Evolutionary conservation across 2,113 vertebrate genomes (phyloP).

Genomic region (Labeo rohita): DNA sequence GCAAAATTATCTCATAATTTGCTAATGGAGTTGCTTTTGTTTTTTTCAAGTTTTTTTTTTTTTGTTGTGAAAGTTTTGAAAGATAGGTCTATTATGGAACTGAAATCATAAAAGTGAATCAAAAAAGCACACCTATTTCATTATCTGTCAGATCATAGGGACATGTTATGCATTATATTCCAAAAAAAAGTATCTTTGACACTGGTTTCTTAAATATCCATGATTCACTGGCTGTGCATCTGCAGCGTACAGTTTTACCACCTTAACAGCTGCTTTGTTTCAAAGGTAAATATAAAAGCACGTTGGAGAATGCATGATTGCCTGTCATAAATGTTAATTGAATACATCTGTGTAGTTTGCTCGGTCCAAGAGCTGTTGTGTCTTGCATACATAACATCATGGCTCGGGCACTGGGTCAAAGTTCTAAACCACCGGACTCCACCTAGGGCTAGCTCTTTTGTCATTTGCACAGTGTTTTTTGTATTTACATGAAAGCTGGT

Average conservation of each 20-base stretch:
- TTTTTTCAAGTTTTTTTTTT: neutral
- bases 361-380: neutral
- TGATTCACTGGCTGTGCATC: neutral
- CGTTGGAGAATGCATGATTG: constrained; percentile 5
- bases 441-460: neutral
- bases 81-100: neutral
- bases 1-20: neutral
- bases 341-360: constrained; percentile 16
- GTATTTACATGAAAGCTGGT: neutral
- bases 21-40: neutral
- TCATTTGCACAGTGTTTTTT: constrained; percentile 7
- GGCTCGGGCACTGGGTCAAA: neutral
- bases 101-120: neutral
- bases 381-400: neutral
- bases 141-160: neutral
- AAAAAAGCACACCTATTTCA: neutral
- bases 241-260: neutral
- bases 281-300: constrained; percentile 31
- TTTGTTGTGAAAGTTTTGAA: neutral
- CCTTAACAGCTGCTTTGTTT: constrained; percentile 11
- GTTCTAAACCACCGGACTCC: neutral
- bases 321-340: constrained; percentile 18
- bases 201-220: neutral
- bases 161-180: neutral
- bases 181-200: neutral